These are phyloP conservation scores for Capreolus pygargus DNA, from an alignment of 2,113 vertebrate genomes.

Conservation along the genomic window DNA sequence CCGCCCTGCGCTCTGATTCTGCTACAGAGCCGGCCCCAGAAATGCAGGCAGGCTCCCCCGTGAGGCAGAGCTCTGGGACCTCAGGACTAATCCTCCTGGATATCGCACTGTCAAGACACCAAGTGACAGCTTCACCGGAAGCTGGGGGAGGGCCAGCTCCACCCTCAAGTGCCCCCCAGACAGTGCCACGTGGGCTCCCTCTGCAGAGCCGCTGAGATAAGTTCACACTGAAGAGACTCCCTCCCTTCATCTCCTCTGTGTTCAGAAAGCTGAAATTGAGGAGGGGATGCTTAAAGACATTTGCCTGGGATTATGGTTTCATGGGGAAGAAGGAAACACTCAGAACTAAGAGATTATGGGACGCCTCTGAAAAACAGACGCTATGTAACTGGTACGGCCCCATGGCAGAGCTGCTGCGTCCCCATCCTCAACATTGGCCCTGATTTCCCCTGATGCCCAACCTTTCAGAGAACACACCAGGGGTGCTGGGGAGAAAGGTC, in stretches of 20 bases:
- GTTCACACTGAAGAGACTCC: neutral
- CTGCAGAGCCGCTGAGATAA: accelerated
- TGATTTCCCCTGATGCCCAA: neutral
- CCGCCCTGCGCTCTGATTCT: neutral
- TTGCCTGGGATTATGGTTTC: neutral
- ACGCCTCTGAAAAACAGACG: neutral
- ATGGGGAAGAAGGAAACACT: neutral
- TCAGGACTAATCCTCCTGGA: neutral
- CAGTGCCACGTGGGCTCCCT: accelerated
- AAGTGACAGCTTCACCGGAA: accelerated
- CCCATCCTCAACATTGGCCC: neutral
- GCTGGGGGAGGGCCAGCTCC: neutral
- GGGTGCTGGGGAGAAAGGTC: neutral
- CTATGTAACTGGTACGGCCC: neutral
- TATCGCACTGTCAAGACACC: neutral
- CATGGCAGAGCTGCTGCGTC: neutral
- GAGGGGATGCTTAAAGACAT: neutral
- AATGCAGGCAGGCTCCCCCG: neutral
- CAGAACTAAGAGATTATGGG: neutral
- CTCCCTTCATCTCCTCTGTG: neutral
- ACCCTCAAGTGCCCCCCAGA: accelerated
- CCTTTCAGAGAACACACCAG: neutral
- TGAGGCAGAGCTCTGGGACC: neutral
- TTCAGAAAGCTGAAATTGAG: accelerated
- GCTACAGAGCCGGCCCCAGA: neutral